A percentile compares a stretch with the other conserved stretches of the same genome.
These are phyloP conservation scores for Creontiades dilutus DNA, from an alignment of 2,888 invertebrate species.

Conservation along the genomic window DNA sequence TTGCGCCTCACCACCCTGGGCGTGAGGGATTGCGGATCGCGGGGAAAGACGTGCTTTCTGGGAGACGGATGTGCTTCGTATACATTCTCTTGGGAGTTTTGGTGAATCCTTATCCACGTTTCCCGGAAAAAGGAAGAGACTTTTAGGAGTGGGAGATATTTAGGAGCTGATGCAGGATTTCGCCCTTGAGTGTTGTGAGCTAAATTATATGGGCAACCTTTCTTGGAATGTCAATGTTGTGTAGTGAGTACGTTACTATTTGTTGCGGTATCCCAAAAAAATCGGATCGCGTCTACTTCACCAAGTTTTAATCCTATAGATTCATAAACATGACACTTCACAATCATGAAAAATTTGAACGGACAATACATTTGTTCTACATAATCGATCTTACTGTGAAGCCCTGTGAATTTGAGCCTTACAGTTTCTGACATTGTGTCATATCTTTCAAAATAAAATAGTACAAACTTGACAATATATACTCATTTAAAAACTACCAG, in stretches of 20 bases:
- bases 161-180: background rate
- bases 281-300: too few species aligned
- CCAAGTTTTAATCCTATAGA: too few species aligned
- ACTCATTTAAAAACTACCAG: too few species aligned
- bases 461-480: too few species aligned
- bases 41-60: conserved; percentile 50
- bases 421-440: too few species aligned
- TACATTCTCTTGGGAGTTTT: conserved; percentile 26
- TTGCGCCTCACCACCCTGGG: conserved; percentile 36
- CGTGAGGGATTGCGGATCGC: conserved; percentile 55
- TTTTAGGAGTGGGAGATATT: background rate
- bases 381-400: too few species aligned
- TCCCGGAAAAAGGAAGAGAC: too few species aligned
- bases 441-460: too few species aligned
- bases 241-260: background rate
- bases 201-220: background rate
- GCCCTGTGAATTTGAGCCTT: too few species aligned
- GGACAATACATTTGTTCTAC: too few species aligned
- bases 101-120: conserved; percentile 16
- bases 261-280: background rate
- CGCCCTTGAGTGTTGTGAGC: background rate
- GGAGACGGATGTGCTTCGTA: conserved; percentile 38
- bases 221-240: background rate
- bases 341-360: too few species aligned
- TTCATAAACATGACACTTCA: too few species aligned